Evolutionary conservation across 2,888 invertebrate species (phyloP), one percentile per base, ranked within the genome.

Genomic region (Tortrix viridana): DNA sequence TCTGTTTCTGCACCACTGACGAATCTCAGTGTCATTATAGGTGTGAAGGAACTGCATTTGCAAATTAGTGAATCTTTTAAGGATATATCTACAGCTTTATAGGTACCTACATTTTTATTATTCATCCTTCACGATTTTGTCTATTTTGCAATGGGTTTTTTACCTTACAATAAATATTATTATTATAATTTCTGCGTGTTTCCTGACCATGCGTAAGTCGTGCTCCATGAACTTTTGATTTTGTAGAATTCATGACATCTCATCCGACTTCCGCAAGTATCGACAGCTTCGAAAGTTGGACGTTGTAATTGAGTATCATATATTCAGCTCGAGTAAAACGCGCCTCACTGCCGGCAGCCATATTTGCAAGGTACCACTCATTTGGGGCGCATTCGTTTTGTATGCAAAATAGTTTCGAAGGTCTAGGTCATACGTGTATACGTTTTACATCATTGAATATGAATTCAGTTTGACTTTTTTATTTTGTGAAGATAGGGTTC

Each of bases 361-460:
- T 60, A 54, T 54, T 55, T 43, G 60, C 64, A 59, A 54, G 53
- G 59, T 48, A 47, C 12, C 53, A 54, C 22, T n/a, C 46, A 57
- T 54, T 62, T 65, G 54, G 62, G 58, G 22, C 48, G 38, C 41
- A 52, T 57, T 58, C 43, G 57, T 62, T 65, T 62, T 65, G 65
- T 65, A 62, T 65, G 62, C 62, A 56, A 62, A 65, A 54, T 53
- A 58, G 63, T 41, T 32, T 47, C 55, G 71, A 74, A 74, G 77
- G 80, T 75, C 74, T 76, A 74, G 76, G 79, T 71, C 75, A 65
- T 57, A 73, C 77, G 74, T 77, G 74, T 53, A 43, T 32, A 32
- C 3, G 32, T 32, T 32, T 32, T 41, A 3, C 14, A 14, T 41
- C 14, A 41, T 41, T 41, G n/a, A 41, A 41, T 41, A n/a, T 12